Base-by-base conservation (phyloP, 2,113 vertebrate genomes). In the Charadrius vociferus region DNA sequence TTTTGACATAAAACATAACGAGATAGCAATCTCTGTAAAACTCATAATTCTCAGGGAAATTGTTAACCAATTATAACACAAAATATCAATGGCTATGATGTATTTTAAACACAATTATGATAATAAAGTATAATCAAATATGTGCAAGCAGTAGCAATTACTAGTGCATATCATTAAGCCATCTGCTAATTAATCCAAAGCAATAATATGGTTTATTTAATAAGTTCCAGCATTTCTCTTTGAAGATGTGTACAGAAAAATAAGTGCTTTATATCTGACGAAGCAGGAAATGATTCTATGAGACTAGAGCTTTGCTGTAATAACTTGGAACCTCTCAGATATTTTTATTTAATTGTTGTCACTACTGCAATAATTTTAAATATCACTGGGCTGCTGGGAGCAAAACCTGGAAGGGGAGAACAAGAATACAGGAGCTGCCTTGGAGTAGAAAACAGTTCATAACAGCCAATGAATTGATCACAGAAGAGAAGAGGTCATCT, bases 31-130 rank as follows among this genome's bases (percentile, higher is more conserved):
- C 47, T 86, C 72, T 67, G 29, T 37, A 94, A 93, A 93, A 74
- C 77, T 94, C 72, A 85, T 94, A 92, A 93, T 96, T 96, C 93
- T 92, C 75, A 73, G 70, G 77, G 82, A 97, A 96, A 95, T 87
- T 81, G 78, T 94, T 88, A 95, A 49, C 52, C 66, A 85, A 80
- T 94, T 94, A 96, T 70, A 96, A 89, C 92, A 71, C 15, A 80
- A 92, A 93, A 91, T 94, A 95, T 94, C 94, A 93, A 78, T 96
- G 92, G 78, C 88, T 94, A 96, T 91, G 88, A 93, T 93, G 84
- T 94, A 93, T 97, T 97, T 97, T 86, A 95, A 97, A 96, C 86
- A 95, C 83, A 97, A 92, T 96, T 94, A 95, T 81, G 77, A 56
- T 96, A 90, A 94, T 79, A 89, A 95, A 96, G 81, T 88, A 87